Conservation (phyloP, 92 coral and sea anemone species). For the Pocillopora grandis region DNA sequence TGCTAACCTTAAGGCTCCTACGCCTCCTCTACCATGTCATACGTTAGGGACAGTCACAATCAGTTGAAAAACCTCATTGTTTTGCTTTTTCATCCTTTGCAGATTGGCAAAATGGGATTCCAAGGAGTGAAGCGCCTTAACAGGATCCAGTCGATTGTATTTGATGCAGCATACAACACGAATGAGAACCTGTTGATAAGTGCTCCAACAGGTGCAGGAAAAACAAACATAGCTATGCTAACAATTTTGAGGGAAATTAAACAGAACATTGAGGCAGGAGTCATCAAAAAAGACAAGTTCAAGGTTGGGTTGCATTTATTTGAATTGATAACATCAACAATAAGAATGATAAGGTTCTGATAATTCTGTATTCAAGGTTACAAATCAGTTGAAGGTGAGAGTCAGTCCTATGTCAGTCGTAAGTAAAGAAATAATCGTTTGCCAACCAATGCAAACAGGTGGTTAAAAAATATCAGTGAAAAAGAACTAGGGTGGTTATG, state of each 20-base stretch:
- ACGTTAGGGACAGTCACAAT: no score
- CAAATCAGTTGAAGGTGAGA: no score
- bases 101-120: conserved; percentile 93
- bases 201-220: conserved; percentile 99
- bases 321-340: no score
- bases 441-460: no score
- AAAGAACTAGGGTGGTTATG: no score
- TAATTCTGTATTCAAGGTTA: no score
- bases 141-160: conserved; percentile 96
- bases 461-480: no score
- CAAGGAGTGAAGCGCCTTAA: conserved; percentile 87
- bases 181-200: conserved; percentile 95
- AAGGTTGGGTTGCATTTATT: conserved; percentile 55
- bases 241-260: conserved; percentile 89
- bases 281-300: conserved; percentile 91
- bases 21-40: no score
- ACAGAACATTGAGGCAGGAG: conserved; percentile 89
- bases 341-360: no score
- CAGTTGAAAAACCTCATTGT: background rate
- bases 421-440: no score
- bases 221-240: conserved; percentile 97
- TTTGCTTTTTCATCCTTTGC: background rate
- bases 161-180: conserved; percentile 89
- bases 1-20: background rate
- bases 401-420: no score